These are phyloP conservation scores for Epinephelus cyanopodus DNA, from an alignment of 2,113 vertebrate genomes.

Conservation along the genomic window DNA sequence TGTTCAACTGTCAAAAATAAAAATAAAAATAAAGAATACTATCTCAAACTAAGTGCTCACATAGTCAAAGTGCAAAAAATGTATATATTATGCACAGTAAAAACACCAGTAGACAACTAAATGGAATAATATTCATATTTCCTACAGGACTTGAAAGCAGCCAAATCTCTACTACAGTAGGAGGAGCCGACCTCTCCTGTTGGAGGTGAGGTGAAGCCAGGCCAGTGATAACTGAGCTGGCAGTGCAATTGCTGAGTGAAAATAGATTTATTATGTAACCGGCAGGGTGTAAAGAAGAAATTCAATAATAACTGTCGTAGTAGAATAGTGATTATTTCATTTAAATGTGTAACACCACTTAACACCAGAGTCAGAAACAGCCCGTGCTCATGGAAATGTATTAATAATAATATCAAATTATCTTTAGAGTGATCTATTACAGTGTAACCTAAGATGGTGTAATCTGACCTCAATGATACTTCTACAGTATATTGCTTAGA, in stretches of 20 bases:
- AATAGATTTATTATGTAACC: constrained; percentile 24
- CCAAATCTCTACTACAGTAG: constrained; percentile 16
- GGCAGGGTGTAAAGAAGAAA: not conserved
- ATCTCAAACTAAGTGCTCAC: not conserved
- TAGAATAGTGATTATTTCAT: not conserved
- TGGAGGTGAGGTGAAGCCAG: constrained; percentile 39
- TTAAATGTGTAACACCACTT: not conserved
- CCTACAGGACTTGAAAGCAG: constrained; percentile 7
- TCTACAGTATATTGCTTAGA: not conserved
- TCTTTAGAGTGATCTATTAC: not conserved
- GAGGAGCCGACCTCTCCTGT: constrained; percentile 30
- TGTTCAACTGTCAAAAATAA: not conserved
- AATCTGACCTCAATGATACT: not conserved
- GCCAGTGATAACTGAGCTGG: not conserved
- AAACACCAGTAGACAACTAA: not conserved
- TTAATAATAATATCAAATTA: not conserved
- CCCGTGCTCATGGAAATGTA: not conserved
- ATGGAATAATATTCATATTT: not conserved
- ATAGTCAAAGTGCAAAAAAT: not conserved
- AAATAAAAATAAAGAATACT: not conserved
- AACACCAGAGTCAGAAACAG: not conserved
- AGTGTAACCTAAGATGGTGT: not conserved
- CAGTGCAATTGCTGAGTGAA: constrained; percentile 4
- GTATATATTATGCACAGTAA: not conserved
- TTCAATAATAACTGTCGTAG: not conserved